Base-by-base conservation (phyloP, 2,888 invertebrate genomes). In the Tipula lateralis region DNA sequence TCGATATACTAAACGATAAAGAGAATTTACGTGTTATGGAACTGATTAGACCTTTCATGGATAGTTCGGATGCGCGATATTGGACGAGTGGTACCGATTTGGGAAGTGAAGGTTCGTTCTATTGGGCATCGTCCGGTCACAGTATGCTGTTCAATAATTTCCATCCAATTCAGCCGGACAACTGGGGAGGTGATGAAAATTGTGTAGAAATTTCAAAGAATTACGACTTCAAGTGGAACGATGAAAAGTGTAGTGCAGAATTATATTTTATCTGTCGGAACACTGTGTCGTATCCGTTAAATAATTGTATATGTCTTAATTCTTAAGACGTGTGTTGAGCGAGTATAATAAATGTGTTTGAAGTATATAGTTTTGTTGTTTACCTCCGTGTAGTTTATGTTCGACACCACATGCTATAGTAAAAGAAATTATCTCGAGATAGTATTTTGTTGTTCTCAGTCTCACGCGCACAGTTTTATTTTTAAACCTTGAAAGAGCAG, bases 1-100 rank as follows among this genome's bases (percentile, higher is more conserved):
- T 82, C 5, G 82, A 82, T 30, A 82, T 82, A 16, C 2, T 32
- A 1, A n/a, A 4, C 16, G 29, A 29, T 30, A 5, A 30, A 30
- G 66, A 66, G 12, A 66, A 66, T 66, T 6, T 4, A 9, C 66
- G 66, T 2, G 0, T 66, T 24, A 7, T 12, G 2, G 9, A 30
- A 30, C 7, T 82, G n/a, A 16, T 82, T 30, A 29, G 30, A 30
- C 30, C 32, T n/a, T n/a, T n/a, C n/a, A 32, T 16, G 4, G n/a
- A 16, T 16, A 82, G 4, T 16, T 13, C 82, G 4, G 82, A 82
- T 16, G 5, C 82, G 4, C 16, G 29, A 30, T 82, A 16, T 13
- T 82, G 82, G 82, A 82, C 82, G 5, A 82, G 82, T 82, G 82
- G 82, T 5, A 32, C 82, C 0, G 82, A 82, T 82, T 82, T 82